phyloP scores from a whole-genome alignment of 1,140 invertebrate genomes.

The Rhynchophorus ferrugineus region DNA sequence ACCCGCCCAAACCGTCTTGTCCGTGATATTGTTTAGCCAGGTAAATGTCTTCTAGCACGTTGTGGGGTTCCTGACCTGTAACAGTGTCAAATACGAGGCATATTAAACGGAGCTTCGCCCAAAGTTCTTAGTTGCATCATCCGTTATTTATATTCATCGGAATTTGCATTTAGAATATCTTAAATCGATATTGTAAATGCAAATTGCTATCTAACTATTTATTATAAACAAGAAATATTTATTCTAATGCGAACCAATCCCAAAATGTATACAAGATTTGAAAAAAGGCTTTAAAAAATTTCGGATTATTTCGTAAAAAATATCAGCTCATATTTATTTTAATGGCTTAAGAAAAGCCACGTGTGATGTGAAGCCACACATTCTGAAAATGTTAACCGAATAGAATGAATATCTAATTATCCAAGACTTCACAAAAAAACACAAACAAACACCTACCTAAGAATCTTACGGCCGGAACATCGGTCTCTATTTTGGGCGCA shows the following conservation, averaged over 20 bases:
- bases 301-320: too few species aligned
- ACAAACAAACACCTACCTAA: conserved; percentile 6
- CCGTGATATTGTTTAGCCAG: conserved; percentile 57
- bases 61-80: conserved; percentile 52
- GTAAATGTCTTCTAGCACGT: conserved; percentile 58
- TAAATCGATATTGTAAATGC: too few species aligned
- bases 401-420: background rate
- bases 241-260: too few species aligned
- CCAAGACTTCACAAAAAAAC: background rate
- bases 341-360: too few species aligned
- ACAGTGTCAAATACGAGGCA: background rate
- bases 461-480: conserved; percentile 42
- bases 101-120: background rate
- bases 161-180: background rate
- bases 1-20: conserved; percentile 51
- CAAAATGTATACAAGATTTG: too few species aligned
- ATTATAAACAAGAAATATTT: too few species aligned
- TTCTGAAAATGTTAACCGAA: too few species aligned
- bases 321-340: too few species aligned
- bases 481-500: conserved; percentile 46
- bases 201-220: too few species aligned
- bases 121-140: background rate
- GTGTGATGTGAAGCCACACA: too few species aligned
- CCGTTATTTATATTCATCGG: too few species aligned
- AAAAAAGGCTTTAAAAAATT: too few species aligned